Evolutionary conservation across 2,888 invertebrate genomes (phyloP).

Genomic region (Eumerus sabulonum): DNA sequence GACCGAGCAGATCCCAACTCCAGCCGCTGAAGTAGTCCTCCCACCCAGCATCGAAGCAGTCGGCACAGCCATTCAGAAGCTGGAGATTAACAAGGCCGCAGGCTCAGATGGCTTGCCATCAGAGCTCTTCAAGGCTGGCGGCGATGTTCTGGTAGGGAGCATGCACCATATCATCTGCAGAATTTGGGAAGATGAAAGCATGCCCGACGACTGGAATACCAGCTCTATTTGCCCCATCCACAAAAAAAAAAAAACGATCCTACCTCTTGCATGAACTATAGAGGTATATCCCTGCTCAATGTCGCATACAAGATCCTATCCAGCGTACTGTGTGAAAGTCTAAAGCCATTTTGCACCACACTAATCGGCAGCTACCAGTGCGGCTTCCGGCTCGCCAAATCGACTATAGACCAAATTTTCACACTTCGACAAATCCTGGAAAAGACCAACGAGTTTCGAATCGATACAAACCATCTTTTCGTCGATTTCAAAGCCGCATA

Average conservation of each 20-base stretch:
- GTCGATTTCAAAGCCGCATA: background rate
- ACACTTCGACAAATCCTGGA: background rate
- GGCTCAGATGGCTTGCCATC: no score
- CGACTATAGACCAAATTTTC: conserved; percentile 1
- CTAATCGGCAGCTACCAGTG: conserved; percentile 5
- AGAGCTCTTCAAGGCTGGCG: no score
- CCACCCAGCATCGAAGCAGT: no score
- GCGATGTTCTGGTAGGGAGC: no score
- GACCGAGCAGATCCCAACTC: no score
- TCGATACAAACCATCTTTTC: background rate
- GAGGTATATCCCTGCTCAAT: background rate
- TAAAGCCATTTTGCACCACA: background rate
- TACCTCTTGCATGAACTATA: background rate
- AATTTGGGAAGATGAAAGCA: no score
- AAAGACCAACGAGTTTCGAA: background rate
- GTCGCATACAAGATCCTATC: conserved; percentile 3
- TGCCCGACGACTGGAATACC: no score
- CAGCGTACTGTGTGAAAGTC: background rate
- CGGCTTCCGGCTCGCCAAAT: background rate
- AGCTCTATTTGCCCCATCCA: background rate
- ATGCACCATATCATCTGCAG: no score
- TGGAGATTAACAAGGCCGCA: no score
- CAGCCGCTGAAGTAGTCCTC: no score
- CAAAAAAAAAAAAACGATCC: background rate
- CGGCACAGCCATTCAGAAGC: no score